Percentiles rank a stretch among this genome's conserved stretches.
Evolutionary conservation across 2,888 invertebrate species (phyloP).

Genomic region (Camponotus fellah): DNA sequence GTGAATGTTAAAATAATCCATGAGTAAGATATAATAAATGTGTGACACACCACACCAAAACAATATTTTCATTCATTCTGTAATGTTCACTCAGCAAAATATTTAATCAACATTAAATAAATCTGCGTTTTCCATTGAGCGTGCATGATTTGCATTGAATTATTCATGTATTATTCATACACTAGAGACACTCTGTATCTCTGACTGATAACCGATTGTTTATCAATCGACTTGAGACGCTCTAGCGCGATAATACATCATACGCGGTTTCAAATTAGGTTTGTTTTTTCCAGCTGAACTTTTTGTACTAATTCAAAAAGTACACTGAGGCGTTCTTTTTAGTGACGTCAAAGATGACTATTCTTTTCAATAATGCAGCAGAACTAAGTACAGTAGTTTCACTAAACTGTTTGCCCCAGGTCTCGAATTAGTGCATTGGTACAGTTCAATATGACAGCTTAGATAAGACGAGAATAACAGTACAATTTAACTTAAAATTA

Average conservation of each 20-base stretch:
- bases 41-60: neutral
- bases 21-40: constrained; percentile 21
- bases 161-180: constrained; percentile 22
- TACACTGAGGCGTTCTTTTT: no score
- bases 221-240: constrained; percentile 49
- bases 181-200: constrained; percentile 8
- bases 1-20: constrained; percentile 12
- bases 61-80: constrained; percentile 28
- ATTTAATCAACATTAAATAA: constrained; percentile 31
- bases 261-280: constrained; percentile 25
- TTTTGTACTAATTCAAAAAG: no score
- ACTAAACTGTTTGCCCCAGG: no score
- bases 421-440: no score
- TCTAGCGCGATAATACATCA: constrained; percentile 24
- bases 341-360: no score
- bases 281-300: no score
- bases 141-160: constrained; percentile 23
- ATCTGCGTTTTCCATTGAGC: constrained; percentile 13
- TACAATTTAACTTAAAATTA: no score
- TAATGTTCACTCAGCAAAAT: constrained; percentile 34
- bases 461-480: no score
- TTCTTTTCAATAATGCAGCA: no score
- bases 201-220: neutral
- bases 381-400: no score
- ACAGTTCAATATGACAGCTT: no score